Conservation (phyloP, 64 coral and sea anemone species). For the Stichodactyla helianthus region DNA sequence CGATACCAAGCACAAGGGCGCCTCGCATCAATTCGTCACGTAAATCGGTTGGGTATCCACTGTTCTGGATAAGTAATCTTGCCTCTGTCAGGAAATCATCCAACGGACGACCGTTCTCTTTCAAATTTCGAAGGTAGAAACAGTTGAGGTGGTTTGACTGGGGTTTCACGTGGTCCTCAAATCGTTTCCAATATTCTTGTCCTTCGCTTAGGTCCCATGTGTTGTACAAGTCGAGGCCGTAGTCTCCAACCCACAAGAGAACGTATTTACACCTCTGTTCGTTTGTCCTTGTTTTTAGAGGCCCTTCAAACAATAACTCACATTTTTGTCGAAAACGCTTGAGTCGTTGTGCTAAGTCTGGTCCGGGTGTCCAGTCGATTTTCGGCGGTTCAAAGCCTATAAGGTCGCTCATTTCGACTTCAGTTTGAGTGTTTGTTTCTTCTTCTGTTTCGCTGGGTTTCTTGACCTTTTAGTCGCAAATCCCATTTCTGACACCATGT, state of each 20-base stretch:
- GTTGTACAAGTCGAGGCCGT: no score
- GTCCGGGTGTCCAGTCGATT: slow-evolving; percentile 48
- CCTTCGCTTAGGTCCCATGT: no score
- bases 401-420: slow-evolving; percentile 42
- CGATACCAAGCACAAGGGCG: slow-evolving; percentile 43
- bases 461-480: slow-evolving; percentile 35
- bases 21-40: slow-evolving; percentile 46
- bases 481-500: slow-evolving; percentile 31
- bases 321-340: slow-evolving; percentile 42
- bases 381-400: slow-evolving; percentile 30
- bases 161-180: no score
- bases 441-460: slow-evolving; percentile 23
- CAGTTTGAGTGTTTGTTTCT: not conserved
- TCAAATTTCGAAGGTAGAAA: no score
- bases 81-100: slow-evolving; percentile 46
- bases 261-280: slow-evolving; percentile 64
- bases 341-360: slow-evolving; percentile 8
- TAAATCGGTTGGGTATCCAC: slow-evolving; percentile 45
- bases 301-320: slow-evolving; percentile 24
- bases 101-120: no score
- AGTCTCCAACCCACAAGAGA: not conserved
- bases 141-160: not conserved
- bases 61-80: slow-evolving; percentile 55
- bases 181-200: no score
- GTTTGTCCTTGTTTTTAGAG: slow-evolving; percentile 1